Conservation (phyloP, 2,797 vertebrate species). For the Astyanax mexicanus region DNA sequence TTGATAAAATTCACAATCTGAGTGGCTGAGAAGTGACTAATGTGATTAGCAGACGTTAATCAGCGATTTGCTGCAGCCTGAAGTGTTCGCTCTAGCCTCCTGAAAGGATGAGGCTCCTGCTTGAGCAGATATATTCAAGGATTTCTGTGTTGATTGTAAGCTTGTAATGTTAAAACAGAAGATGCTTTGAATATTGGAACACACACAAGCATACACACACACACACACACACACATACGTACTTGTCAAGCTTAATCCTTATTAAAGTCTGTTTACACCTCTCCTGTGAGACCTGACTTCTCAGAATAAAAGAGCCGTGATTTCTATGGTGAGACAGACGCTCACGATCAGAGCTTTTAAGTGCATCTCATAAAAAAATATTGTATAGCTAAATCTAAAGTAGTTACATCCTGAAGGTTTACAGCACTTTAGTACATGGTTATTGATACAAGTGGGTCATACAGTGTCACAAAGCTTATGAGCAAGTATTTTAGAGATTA, state of each 20-base stretch:
- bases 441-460: no score
- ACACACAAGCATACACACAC: neutral
- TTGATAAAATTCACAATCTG: conserved; percentile 65
- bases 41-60: conserved; percentile 66
- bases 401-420: no score
- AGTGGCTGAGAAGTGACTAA: conserved; percentile 52
- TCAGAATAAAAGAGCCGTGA: conserved; percentile 10
- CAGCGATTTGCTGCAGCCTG: conserved; percentile 49
- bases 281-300: conserved; percentile 42
- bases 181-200: conserved; percentile 51
- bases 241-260: conserved; percentile 56
- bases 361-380: neutral
- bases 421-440: no score
- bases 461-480: no score
- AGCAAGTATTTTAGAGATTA: no score
- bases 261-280: conserved; percentile 46
- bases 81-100: conserved; percentile 52
- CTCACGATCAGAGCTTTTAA: neutral
- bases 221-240: neutral
- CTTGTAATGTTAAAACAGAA: conserved; percentile 48
- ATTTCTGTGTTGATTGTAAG: conserved; percentile 58
- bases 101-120: conserved; percentile 66
- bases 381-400: no score
- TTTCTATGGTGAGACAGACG: neutral
- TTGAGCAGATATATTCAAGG: conserved; percentile 60